Percentiles rank a stretch among this genome's conserved stretches.
Evolutionary conservation across 1,140 invertebrate species (phyloP).

Genomic region (Zophobas morio): DNA sequence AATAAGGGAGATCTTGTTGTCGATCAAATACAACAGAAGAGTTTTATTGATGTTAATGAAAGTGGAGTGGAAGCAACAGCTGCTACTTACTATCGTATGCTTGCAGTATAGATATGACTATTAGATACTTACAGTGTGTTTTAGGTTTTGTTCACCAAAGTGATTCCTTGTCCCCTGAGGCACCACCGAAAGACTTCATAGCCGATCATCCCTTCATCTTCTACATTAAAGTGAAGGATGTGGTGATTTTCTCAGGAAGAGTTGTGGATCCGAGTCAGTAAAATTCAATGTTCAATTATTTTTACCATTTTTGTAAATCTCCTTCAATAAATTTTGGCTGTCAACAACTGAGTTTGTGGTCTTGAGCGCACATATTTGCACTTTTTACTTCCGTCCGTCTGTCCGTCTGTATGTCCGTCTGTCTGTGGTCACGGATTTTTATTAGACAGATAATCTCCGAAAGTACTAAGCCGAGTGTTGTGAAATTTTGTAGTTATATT

Average conservation of each 20-base stretch:
- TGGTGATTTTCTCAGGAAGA: constrained; percentile 36
- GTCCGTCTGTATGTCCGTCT: too few species aligned
- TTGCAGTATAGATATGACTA: too few species aligned
- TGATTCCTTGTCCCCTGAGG: background rate
- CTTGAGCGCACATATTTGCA: too few species aligned
- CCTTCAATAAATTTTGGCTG: background rate
- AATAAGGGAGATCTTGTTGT: constrained; percentile 45
- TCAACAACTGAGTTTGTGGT: too few species aligned
- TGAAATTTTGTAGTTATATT: too few species aligned
- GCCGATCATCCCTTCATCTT: constrained; percentile 47
- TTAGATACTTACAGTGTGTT: too few species aligned
- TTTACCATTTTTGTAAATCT: background rate
- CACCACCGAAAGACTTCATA: constrained; percentile 11
- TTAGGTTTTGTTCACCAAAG: too few species aligned
- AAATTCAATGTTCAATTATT: background rate
- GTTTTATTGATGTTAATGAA: constrained; percentile 78
- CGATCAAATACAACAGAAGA: constrained; percentile 72
- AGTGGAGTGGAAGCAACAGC: constrained; percentile 79
- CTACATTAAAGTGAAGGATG: constrained; percentile 34
- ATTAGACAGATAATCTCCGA: too few species aligned
- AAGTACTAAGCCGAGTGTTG: too few species aligned
- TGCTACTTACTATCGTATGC: constrained; percentile 67
- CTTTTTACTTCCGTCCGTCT: too few species aligned
- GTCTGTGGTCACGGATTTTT: too few species aligned
- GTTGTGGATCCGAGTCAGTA: background rate